These are phyloP conservation scores for Hemiprocne comata DNA, from an alignment of 2,113 vertebrate genomes.

Conservation along the genomic window DNA sequence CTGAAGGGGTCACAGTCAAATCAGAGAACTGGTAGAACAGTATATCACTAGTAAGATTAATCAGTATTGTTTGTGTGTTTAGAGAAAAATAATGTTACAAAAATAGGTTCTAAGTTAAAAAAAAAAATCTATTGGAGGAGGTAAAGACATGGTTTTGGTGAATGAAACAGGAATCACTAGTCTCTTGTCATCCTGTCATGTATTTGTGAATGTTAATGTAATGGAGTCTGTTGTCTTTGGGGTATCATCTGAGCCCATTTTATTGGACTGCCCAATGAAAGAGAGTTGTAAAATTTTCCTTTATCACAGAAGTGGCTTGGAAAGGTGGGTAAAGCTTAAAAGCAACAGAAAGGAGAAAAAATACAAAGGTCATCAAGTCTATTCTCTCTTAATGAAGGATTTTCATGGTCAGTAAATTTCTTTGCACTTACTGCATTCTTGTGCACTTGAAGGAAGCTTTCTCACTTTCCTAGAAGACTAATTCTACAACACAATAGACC, in stretches of 20 bases:
- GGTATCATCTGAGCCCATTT: background rate
- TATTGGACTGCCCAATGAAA: background rate
- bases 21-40: background rate
- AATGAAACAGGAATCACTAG: background rate
- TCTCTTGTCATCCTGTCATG: background rate
- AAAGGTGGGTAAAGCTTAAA: slow-evolving; percentile 17
- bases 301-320: background rate
- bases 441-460: background rate
- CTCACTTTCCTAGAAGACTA: background rate
- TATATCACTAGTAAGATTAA: background rate
- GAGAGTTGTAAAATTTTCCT: slow-evolving; percentile 15
- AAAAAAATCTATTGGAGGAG: background rate
- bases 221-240: background rate
- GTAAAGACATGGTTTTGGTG: background rate
- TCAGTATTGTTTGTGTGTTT: background rate
- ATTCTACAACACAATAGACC: background rate
- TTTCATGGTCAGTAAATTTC: slow-evolving; percentile 54
- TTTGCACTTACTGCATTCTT: background rate
- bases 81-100: background rate
- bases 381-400: slow-evolving; percentile 4
- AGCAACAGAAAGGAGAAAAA: slow-evolving; percentile 8
- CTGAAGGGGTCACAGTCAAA: background rate
- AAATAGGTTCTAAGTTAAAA: background rate
- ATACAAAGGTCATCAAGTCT: slow-evolving; percentile 1
- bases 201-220: background rate